Percentiles rank a stretch among this genome's conserved stretches.
These are phyloP conservation scores for Paratilapia polleni DNA, from an alignment of 2,113 vertebrate species.

Conservation along the genomic window DNA sequence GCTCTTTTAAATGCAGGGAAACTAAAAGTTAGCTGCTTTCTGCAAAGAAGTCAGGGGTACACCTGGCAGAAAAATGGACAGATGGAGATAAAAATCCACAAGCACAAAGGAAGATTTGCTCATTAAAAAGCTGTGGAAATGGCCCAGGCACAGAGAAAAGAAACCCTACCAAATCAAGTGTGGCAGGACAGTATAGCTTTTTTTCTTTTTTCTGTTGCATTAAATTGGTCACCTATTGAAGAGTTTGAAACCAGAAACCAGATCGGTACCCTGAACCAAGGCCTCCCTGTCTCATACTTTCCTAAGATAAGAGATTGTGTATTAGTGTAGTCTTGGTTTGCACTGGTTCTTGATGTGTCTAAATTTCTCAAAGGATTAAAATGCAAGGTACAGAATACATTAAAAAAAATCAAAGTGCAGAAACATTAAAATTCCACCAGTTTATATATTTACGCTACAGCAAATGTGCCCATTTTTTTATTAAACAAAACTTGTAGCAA, in stretches of 20 bases:
- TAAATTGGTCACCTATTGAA: too few species aligned
- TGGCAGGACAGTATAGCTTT: neutral
- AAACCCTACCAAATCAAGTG: neutral
- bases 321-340: neutral
- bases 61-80: slow-evolving; percentile 14
- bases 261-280: neutral
- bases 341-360: neutral
- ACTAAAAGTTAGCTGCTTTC: neutral
- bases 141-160: neutral
- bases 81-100: slow-evolving; percentile 9
- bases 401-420: neutral
- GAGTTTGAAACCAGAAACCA: too few species aligned
- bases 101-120: neutral
- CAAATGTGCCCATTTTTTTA: neutral
- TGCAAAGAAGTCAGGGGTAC: neutral
- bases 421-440: accelerated
- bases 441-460: neutral
- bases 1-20: neutral
- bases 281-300: neutral
- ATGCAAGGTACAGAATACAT: neutral
- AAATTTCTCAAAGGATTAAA: neutral
- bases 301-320: neutral
- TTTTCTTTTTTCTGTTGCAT: too few species aligned
- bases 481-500: neutral
- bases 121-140: neutral